Evolutionary conservation across 2,113 vertebrate species (phyloP).

Genomic region (Eolophus roseicapilla): DNA sequence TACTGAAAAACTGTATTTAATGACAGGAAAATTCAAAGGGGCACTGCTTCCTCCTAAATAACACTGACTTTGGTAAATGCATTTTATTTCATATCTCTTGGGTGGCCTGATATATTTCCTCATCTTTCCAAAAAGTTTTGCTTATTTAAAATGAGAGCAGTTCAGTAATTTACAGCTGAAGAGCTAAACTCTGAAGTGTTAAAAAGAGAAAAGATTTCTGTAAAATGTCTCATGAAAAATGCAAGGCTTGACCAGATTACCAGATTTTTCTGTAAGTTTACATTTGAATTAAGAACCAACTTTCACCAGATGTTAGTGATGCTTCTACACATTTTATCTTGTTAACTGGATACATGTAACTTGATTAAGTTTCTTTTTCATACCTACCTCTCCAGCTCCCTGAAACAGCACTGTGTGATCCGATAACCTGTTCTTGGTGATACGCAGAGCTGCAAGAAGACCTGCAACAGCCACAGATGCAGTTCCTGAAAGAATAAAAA

Average conservation of each 20-base stretch:
- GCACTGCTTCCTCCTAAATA: neutral
- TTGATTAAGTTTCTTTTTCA: neutral
- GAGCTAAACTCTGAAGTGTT: neutral
- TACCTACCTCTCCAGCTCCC: slow-evolving; percentile 91
- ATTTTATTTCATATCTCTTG: neutral
- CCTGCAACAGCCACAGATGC: slow-evolving; percentile 95
- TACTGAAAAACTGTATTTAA: neutral
- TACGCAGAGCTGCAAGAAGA: slow-evolving; percentile 88
- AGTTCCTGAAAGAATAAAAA: slow-evolving; percentile 79
- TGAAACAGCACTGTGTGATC: slow-evolving; percentile 94
- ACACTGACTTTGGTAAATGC: fast-evolving
- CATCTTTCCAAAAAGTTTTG: neutral
- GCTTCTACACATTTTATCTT: neutral
- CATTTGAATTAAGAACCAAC: neutral
- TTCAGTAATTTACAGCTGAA: neutral
- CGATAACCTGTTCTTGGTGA: slow-evolving; percentile 90
- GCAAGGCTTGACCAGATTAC: neutral
- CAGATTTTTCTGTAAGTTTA: neutral
- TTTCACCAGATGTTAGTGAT: neutral
- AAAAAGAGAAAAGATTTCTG: neutral
- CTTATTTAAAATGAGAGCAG: neutral
- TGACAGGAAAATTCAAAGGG: neutral
- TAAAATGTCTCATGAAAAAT: neutral
- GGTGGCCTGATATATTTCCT: neutral
- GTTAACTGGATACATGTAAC: neutral